Evolutionary conservation across 2,797 vertebrate genomes (phyloP).

Genomic region (Eidolon dupreanum): DNA sequence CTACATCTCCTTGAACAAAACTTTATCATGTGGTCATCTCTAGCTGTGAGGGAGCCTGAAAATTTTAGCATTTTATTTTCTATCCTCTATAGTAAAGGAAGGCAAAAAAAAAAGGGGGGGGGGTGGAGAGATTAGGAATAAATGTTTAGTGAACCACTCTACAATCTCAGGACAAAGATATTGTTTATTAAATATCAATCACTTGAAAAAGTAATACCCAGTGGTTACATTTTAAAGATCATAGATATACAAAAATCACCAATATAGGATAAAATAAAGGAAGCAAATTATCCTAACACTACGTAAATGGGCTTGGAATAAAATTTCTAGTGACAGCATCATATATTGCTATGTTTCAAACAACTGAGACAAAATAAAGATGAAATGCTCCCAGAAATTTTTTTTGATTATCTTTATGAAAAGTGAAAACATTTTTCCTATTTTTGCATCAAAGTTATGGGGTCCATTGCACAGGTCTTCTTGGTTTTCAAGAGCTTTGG

Average conservation of each 20-base stretch:
- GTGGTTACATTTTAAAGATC: not conserved
- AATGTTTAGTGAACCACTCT: slow-evolving; percentile 9
- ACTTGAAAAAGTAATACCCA: not conserved
- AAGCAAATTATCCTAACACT: not conserved
- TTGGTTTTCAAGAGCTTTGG: slow-evolving; percentile 85
- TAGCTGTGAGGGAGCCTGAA: not conserved
- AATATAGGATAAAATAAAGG: slow-evolving; percentile 18
- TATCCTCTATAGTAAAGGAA: not conserved
- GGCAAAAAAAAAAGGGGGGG: not conserved
- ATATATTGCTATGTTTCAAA: slow-evolving; percentile 35
- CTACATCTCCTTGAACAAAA: not conserved
- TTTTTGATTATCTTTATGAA: slow-evolving; percentile 9
- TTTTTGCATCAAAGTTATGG: slow-evolving; percentile 55
- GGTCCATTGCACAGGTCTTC: slow-evolving; percentile 82
- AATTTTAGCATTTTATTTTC: not conserved
- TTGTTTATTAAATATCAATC: not conserved
- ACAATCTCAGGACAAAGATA: not conserved
- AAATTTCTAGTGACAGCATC: not conserved
- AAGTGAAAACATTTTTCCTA: slow-evolving; percentile 16
- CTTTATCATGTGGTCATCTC: not conserved
- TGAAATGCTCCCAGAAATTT: not conserved
- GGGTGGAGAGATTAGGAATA: not conserved
- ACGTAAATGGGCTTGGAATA: not conserved
- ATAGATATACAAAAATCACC: slow-evolving; percentile 11
- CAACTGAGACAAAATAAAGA: slow-evolving; percentile 49